Evolutionary conservation across 2,113 vertebrate species (phyloP).

Genomic region (Elephantulus edwardii): DNA sequence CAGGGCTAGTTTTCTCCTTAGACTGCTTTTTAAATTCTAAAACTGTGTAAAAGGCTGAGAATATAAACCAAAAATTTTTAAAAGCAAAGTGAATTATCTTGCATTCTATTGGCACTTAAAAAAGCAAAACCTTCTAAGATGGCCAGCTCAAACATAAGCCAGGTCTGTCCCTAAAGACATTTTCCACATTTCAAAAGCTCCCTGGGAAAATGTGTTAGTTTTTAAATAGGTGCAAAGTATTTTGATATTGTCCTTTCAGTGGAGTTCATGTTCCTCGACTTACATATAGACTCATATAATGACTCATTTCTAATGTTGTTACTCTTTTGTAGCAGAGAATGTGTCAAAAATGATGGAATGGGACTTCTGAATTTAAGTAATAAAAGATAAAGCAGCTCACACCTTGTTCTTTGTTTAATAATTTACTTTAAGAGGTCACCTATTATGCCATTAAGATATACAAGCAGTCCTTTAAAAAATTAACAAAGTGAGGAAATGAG

Average conservation of each 20-base stretch:
- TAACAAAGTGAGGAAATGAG: not conserved
- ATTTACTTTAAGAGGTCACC: not conserved
- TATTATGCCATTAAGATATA: not conserved
- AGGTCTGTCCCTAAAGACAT: not conserved
- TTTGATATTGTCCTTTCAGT: not conserved
- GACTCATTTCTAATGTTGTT: not conserved
- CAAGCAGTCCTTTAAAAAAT: not conserved
- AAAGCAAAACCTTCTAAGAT: not conserved
- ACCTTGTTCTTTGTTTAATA: not conserved
- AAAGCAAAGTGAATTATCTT: not conserved
- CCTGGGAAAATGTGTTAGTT: fast-evolving
- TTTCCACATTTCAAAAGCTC: not conserved
- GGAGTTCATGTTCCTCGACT: not conserved
- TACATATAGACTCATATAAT: not conserved
- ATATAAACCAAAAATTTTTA: not conserved
- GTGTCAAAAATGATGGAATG: not conserved
- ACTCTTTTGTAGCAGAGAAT: too few species aligned
- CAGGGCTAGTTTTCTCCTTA: too few species aligned
- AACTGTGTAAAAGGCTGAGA: not conserved
- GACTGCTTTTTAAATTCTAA: not conserved
- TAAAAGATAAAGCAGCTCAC: not conserved
- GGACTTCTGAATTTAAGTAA: too few species aligned
- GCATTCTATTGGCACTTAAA: not conserved
- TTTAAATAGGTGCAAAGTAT: not conserved
- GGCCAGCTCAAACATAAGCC: not conserved